These are phyloP conservation scores for Leptinotarsa defecta DNA, from an alignment of 1,140 invertebrate genomes.

Conservation along the genomic window DNA sequence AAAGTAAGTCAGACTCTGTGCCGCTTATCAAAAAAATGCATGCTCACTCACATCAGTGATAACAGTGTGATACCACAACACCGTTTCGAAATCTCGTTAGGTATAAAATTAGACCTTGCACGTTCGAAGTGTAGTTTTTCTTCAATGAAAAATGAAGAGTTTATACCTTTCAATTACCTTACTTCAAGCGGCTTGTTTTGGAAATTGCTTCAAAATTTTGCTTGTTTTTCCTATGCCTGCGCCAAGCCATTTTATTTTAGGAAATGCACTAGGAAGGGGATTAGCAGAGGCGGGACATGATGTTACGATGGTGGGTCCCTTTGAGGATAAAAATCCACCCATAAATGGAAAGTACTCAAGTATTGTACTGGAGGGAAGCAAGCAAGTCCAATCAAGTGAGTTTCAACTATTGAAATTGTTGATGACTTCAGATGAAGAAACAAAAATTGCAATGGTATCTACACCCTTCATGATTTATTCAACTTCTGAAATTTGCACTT, in stretches of 20 bases:
- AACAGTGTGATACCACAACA: too few species aligned
- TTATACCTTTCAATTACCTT: too few species aligned
- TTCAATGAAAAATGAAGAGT: too few species aligned
- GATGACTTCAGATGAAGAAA: background rate
- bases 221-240: conserved; percentile 29
- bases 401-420: background rate
- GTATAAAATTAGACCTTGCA: too few species aligned
- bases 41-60: too few species aligned
- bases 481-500: too few species aligned
- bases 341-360: conserved; percentile 33
- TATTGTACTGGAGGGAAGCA: background rate
- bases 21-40: too few species aligned
- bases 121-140: too few species aligned
- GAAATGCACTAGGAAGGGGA: conserved; percentile 60
- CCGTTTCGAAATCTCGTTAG: too few species aligned
- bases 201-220: conserved; percentile 15
- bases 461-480: conserved; percentile 53
- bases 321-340: conserved; percentile 56
- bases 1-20: too few species aligned
- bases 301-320: too few species aligned
- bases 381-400: background rate
- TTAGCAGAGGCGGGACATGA: conserved; percentile 62
- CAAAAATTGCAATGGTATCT: conserved; percentile 41
- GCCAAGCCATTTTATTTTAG: conserved; percentile 63
- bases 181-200: background rate